Percentiles rank a stretch among this genome's conserved stretches.
These are phyloP conservation scores for Zootoca vivipara DNA, from an alignment of 2,113 vertebrate species.

Conservation along the genomic window DNA sequence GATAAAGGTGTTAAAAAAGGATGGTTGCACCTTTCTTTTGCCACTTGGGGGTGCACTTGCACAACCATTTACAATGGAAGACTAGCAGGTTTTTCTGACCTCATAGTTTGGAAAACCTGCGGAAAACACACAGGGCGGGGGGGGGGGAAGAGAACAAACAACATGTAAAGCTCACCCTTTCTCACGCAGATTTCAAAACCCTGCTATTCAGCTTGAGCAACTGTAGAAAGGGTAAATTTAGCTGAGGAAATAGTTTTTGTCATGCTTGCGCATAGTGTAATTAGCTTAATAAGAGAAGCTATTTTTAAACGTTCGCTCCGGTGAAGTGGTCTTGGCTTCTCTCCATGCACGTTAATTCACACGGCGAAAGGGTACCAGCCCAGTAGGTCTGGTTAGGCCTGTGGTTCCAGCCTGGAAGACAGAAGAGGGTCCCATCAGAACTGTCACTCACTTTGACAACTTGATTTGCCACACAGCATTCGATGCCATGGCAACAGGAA, in stretches of 20 bases:
- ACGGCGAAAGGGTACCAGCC: neutral
- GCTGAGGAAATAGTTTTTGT: slow-evolving; percentile 3
- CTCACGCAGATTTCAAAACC: slow-evolving; percentile 14
- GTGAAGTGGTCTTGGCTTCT: neutral
- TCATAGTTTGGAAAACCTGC: neutral
- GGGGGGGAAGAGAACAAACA: neutral
- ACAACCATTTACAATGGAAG: neutral
- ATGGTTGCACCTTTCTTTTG: neutral
- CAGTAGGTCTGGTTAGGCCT: slow-evolving; percentile 15
- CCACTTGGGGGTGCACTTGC: neutral
- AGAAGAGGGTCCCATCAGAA: neutral
- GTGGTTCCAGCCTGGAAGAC: neutral
- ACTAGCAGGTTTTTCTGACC: too few relatives aligned
- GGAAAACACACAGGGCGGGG: neutral
- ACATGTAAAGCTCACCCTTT: neutral
- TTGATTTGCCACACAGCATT: slow-evolving; percentile 2
- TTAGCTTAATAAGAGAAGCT: slow-evolving; percentile 24
- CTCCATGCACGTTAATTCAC: neutral
- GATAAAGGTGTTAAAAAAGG: neutral
- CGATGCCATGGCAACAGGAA: neutral
- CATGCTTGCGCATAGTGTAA: neutral
- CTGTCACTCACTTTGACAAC: neutral
- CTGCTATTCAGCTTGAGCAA: neutral
- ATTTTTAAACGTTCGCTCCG: slow-evolving; percentile 12
- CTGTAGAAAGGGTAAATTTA: slow-evolving; percentile 1